These are phyloP conservation scores for Athene cunicularia DNA, from an alignment of 2,113 vertebrate species.

Conservation along the genomic window DNA sequence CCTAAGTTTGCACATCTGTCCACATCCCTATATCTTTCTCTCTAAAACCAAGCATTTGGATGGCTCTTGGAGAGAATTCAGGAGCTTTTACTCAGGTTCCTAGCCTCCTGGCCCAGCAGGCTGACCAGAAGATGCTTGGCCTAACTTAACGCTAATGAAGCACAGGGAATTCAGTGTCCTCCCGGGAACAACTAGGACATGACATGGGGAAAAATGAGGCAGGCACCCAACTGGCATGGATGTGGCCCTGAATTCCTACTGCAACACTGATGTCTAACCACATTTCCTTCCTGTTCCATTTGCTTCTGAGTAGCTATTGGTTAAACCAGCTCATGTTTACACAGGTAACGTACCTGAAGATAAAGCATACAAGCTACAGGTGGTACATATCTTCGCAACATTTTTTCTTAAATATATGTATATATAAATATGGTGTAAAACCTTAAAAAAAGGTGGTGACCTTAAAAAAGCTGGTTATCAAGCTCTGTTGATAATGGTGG, in stretches of 20 bases:
- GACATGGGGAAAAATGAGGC: neutral
- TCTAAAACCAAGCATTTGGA: neutral
- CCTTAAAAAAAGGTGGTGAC: neutral
- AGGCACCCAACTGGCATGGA: neutral
- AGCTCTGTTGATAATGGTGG: neutral
- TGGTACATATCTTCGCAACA: neutral
- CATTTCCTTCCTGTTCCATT: neutral
- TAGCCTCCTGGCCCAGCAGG: neutral
- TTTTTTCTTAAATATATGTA: neutral
- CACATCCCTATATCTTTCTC: neutral
- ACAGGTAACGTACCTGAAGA: neutral
- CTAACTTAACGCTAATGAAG: neutral
- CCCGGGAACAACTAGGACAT: neutral
- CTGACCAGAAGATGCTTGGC: neutral
- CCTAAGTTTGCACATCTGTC: neutral
- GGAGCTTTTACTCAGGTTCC: neutral
- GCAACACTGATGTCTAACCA: neutral
- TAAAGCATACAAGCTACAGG: neutral
- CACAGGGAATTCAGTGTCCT: neutral
- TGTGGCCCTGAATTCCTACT: neutral
- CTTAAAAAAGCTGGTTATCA: neutral
- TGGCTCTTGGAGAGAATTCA: neutral
- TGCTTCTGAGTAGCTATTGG: neutral
- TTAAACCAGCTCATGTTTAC: neutral
- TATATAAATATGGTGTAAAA: neutral